phyloP scores from a whole-genome alignment of 64 coral and sea anemone species.

The Dendrophyllia cribrosa region DNA sequence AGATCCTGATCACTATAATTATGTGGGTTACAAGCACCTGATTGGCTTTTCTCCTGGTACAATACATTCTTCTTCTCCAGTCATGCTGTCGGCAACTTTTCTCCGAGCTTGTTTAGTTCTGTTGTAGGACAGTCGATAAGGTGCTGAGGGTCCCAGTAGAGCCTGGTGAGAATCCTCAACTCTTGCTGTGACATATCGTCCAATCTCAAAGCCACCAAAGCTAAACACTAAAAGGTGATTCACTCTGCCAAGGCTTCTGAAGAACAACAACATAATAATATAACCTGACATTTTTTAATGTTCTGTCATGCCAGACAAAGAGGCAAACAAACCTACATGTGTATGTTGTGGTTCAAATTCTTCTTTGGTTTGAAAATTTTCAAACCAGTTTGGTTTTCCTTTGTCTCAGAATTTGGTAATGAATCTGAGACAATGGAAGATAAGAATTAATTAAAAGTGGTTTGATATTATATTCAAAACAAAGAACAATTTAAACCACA shows the following conservation, averaged over 20 bases:
- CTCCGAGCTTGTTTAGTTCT: conserved; percentile 39
- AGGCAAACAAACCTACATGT: too few species aligned
- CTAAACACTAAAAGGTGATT: conserved; percentile 87
- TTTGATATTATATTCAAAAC: too few species aligned
- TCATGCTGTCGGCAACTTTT: conserved; percentile 43
- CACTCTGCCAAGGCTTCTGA: conserved; percentile 80
- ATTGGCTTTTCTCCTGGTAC: conserved; percentile 85
- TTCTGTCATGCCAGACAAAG: too few species aligned
- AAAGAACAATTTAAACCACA: too few species aligned
- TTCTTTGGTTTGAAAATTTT: too few species aligned
- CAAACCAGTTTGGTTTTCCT: too few species aligned
- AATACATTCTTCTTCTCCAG: conserved; percentile 70
- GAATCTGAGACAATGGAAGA: too few species aligned
- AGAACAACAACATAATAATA: neutral
- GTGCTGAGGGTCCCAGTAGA: conserved; percentile 55
- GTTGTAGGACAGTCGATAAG: conserved; percentile 61
- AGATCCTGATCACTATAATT: neutral
- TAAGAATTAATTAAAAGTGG: too few species aligned
- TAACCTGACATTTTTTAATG: too few species aligned
- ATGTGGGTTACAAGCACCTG: neutral
- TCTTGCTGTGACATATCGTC: conserved; percentile 67
- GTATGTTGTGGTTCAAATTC: too few species aligned
- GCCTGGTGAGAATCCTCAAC: conserved; percentile 64
- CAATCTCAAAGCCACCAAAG: conserved; percentile 90
- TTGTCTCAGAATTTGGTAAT: too few species aligned